phyloP scores from a whole-genome alignment of 2,113 vertebrate genomes.

The Caretta caretta region DNA sequence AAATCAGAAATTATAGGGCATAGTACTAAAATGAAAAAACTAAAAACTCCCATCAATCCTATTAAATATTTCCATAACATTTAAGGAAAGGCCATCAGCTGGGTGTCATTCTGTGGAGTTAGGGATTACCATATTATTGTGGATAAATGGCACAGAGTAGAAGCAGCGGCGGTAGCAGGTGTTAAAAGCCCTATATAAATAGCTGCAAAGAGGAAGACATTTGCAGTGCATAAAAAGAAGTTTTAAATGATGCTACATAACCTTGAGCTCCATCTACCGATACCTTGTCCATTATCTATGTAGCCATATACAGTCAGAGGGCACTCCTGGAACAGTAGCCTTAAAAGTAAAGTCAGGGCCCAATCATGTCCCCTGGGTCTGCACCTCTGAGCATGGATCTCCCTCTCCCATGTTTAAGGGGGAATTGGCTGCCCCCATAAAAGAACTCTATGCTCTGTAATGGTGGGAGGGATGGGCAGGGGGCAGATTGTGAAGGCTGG shows the following conservation, averaged over 20 bases:
- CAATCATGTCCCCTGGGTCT: not conserved
- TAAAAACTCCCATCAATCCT: not conserved
- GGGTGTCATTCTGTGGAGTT: constrained; percentile 18
- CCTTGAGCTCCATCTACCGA: not conserved
- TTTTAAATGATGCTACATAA: fast-evolving
- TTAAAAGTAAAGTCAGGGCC: not conserved
- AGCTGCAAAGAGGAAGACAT: not conserved
- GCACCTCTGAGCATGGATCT: not conserved
- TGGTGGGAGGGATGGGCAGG: not conserved
- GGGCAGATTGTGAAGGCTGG: not conserved
- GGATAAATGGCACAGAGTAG: constrained; percentile 8
- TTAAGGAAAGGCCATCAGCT: constrained; percentile 31
- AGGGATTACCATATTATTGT: constrained; percentile 21
- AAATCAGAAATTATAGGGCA: not conserved
- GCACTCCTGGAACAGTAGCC: fast-evolving
- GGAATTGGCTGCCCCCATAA: not conserved
- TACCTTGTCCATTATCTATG: not conserved
- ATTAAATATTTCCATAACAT: constrained; percentile 21
- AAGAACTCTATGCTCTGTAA: not conserved
- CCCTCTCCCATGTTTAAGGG: not conserved
- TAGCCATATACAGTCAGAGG: not conserved
- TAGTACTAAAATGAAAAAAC: constrained; percentile 20
- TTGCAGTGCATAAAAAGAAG: not conserved
- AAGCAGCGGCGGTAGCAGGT: not conserved
- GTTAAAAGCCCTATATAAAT: not conserved